Evolutionary conservation across 1,140 invertebrate species (phyloP), one percentile per base, ranked within the genome.

Genomic region (Globodera rostochiensis): DNA sequence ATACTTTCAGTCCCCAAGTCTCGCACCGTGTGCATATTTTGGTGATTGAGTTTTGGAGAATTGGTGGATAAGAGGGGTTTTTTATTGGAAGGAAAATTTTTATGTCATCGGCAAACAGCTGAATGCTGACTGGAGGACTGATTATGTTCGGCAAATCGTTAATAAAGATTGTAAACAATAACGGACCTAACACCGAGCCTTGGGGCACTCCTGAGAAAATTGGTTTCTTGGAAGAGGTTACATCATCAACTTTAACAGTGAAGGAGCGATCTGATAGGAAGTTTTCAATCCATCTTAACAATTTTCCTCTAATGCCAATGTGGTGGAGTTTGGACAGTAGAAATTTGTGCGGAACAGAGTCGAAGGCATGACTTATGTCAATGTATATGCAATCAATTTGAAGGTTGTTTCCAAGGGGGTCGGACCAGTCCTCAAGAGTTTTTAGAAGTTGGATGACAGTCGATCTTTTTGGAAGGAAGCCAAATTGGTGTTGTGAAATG

Each of bases 381-480:
- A 76, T 76, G 19, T 76, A 76, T 70, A 76, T 71, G 9, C 36
- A 47, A 11, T 46, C 49, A 47, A 76, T 57, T 4, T 47, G 9
- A 8, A 70, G 6, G 4, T 19, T 21, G 11, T 76, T 36, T 4
- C n/a, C 6, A 36, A 76, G 6, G 3, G 6, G 8, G 9, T 47
- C 36, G 21, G 11, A 76, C 74, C 74, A 76, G 11, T 76, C 19
- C 11, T 76, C 74, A 73, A 64, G n/a, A 76, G 36, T 57, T 46
- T 4, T 11, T 19, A 76, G 8, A 76, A 76, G 74, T 76, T 76
- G 74, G 47, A 45, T 76, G 19, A 21, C 15, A 36, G 74, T 76
- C 70, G 74, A 76, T 73, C 74, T 6, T 4, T 71, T 71, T 76
- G 70, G 70, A 73, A 76, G 3, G 67, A 76, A 76, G 4, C 74